A percentile compares a stretch with the other conserved stretches of the same genome.
These are phyloP conservation scores for Neosalanx taihuensis DNA, from an alignment of 2,797 vertebrate genomes.

Conservation along the genomic window DNA sequence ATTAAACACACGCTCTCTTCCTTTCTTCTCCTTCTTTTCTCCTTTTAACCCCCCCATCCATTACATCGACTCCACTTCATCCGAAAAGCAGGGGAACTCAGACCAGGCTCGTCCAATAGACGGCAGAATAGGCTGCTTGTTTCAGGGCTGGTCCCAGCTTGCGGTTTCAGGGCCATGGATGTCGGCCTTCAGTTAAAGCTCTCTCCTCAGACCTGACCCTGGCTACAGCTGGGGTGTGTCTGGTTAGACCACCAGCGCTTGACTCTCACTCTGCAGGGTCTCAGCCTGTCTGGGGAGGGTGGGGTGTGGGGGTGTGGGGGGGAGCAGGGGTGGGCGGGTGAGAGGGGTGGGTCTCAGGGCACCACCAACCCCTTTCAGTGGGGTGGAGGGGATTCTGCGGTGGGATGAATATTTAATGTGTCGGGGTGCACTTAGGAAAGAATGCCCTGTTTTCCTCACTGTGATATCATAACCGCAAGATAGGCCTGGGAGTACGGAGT, in stretches of 20 bases:
- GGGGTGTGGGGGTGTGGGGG: background rate
- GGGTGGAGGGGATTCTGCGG: constrained; percentile 66
- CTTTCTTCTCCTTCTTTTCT: background rate
- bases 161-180: background rate
- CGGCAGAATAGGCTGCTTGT: too few species aligned
- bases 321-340: too few species aligned
- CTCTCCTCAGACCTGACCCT: constrained; percentile 49
- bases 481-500: constrained; percentile 72
- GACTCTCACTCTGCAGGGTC: constrained; percentile 57
- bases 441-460: constrained; percentile 76
- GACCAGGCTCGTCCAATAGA: too few species aligned
- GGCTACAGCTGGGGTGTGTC: constrained; percentile 34
- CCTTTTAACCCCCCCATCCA: background rate
- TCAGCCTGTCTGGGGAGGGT: constrained; percentile 47
- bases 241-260: constrained; percentile 52
- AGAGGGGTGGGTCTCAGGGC: background rate
- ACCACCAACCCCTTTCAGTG: constrained; percentile 57
- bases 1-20: background rate
- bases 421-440: constrained; percentile 80
- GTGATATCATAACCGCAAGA: constrained; percentile 87
- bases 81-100: too few species aligned
- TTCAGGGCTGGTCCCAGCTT: background rate
- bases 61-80: background rate
- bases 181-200: constrained; percentile 28
- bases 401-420: constrained; percentile 81